Evolutionary conservation across 2,888 invertebrate species (phyloP), one percentile per base, ranked within the genome.

Genomic region (Eudasyphora cyanicolor): DNA sequence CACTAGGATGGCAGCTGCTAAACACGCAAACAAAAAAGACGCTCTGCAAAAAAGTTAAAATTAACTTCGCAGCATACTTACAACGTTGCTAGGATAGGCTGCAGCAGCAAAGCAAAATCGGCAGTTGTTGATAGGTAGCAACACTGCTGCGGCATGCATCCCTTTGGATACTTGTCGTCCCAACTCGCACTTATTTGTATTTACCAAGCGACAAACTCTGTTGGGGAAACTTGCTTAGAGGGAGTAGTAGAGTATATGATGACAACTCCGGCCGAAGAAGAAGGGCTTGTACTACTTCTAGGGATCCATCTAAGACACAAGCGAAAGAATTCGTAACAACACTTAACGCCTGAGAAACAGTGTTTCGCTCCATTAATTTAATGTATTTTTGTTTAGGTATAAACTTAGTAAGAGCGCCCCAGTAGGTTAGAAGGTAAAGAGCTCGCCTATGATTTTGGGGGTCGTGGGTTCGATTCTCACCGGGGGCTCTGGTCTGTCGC

Each of bases 171-270:
- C n/a, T n/a, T n/a, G n/a, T n/a, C n/a, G n/a, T n/a, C n/a, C n/a
- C n/a, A n/a, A n/a, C 42, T 38, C 38, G 19, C 19, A 32, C 64
- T 38, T 32, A 38, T 38, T 62, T 21, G 19, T 64, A 17, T 64
- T 38, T 67, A 42, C 29, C 7, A 54, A 24, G 67, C n/a, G n/a
- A n/a, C n/a, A n/a, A n/a, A n/a, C n/a, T n/a, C n/a, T n/a, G n/a
- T n/a, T n/a, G n/a, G n/a, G 38, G 17, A 67, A 67, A 67, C 17
- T 42, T n/a, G 67, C 67, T 24, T 67, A 42, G 29, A 29, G 60
- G n/a, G 29, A 14, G 29, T 29, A 60, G 29, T 67, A 67, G 42
- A 67, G 24, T 24, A n/a, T n/a, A n/a, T 38, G 67, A 67, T 67
- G 67, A 67, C 67, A 67, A 67, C 67, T 67, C 19, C 64, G 67